Conservation (phyloP, 2,888 invertebrate genomes). For the Paralinhomoeus sp. region DNA sequence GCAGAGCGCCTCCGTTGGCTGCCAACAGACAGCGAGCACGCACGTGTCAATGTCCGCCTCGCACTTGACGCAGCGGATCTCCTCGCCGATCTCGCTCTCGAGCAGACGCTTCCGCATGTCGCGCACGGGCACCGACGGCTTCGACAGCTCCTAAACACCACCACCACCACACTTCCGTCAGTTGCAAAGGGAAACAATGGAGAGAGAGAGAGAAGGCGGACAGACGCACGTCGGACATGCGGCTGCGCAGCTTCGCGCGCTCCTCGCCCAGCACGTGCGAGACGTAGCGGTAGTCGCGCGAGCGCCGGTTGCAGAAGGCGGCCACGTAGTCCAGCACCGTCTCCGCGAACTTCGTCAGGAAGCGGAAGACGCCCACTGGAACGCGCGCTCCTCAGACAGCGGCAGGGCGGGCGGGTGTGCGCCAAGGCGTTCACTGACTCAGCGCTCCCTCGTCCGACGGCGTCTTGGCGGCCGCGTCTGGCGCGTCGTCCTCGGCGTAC, state of each 20-base stretch:
- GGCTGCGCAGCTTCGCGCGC: slow-evolving; percentile 4
- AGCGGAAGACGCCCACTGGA: slow-evolving; percentile 4
- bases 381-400: no score
- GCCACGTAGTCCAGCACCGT: slow-evolving; percentile 9
- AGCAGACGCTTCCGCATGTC: neutral
- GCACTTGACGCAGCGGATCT: neutral
- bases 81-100: neutral
- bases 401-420: no score
- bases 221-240: no score
- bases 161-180: no score
- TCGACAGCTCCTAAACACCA: no score
- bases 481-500: neutral
- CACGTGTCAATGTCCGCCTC: slow-evolving; percentile 1
- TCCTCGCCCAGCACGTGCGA: slow-evolving; percentile 64
- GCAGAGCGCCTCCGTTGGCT: no score
- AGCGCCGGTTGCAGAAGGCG: slow-evolving; percentile 46
- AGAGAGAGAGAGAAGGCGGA: no score
- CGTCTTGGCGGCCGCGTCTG: neutral
- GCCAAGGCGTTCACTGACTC: neutral
- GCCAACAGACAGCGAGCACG: neutral
- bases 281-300: slow-evolving; percentile 80
- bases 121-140: neutral
- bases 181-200: no score
- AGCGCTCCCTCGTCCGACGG: neutral
- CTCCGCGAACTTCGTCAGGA: slow-evolving; percentile 9